These are phyloP conservation scores for Mormyrus proboscirostris DNA, from an alignment of 2,797 vertebrate genomes.

Conservation along the genomic window DNA sequence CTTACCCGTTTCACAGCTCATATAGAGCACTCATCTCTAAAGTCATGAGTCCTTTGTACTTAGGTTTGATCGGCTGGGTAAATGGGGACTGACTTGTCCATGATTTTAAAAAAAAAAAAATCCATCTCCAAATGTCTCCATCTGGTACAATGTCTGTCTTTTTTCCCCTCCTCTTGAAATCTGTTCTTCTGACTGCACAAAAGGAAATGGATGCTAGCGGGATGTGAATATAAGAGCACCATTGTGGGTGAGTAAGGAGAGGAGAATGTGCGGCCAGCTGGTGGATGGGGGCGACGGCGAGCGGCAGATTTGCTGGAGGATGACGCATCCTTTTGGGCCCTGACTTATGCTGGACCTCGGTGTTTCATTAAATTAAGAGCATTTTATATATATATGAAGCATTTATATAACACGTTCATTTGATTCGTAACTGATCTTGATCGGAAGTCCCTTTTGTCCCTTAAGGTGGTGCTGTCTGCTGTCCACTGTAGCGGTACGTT, in stretches of 20 bases:
- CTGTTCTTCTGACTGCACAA: background rate
- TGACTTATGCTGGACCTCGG: background rate
- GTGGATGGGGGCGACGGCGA: background rate
- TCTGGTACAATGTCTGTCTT: background rate
- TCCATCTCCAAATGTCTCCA: background rate
- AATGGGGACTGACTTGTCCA: background rate
- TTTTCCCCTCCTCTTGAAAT: background rate
- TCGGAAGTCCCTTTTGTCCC: background rate
- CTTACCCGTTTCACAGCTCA: background rate
- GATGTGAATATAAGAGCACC: background rate
- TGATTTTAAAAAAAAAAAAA: background rate
- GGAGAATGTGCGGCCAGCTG: background rate
- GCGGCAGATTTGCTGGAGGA: background rate
- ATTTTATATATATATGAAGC: background rate
- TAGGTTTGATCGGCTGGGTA: background rate
- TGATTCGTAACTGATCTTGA: background rate
- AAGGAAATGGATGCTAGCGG: background rate
- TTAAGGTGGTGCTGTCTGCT: background rate
- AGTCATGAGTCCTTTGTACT: background rate
- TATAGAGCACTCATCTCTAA: background rate
- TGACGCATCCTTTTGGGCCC: background rate
- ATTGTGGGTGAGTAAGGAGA: conserved; percentile 13
- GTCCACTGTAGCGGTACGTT: background rate
- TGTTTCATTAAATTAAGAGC: background rate
- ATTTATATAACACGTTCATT: background rate